Evolutionary conservation across 2,888 invertebrate genomes (phyloP).

Genomic region (Blastobasis lacticolella): DNA sequence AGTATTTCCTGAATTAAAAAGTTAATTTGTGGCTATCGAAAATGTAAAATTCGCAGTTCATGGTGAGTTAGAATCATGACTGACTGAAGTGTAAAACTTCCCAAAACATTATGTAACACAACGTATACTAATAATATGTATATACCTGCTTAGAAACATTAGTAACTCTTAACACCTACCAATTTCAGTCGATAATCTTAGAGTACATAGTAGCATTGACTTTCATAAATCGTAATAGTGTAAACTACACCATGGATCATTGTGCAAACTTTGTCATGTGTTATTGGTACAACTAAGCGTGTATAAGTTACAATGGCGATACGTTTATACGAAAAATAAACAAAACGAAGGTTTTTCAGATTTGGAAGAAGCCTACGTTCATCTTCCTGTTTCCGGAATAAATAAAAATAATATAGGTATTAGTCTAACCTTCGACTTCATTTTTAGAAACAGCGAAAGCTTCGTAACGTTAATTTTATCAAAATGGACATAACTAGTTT

Average conservation of each 20-base stretch:
- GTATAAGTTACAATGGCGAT: background rate
- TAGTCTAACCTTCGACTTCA: conserved; percentile 2
- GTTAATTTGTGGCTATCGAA: too few species aligned
- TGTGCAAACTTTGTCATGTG: background rate
- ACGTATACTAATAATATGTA: too few species aligned
- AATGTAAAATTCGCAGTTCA: too few species aligned
- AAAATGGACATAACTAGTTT: conserved; percentile 22
- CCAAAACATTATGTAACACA: too few species aligned
- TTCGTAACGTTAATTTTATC: conserved; percentile 27
- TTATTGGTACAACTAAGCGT: background rate
- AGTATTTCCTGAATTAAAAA: too few species aligned
- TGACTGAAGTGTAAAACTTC: too few species aligned
- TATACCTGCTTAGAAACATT: background rate
- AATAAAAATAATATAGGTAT: background rate
- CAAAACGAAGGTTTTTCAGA: background rate
- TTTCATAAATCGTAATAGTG: background rate
- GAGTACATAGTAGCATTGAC: background rate
- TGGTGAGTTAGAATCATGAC: too few species aligned
- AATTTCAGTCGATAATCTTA: background rate
- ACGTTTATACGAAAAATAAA: conserved; percentile 5
- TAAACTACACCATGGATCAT: background rate
- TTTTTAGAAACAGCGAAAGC: conserved; percentile 36
- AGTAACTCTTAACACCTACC: background rate
- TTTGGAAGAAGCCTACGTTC: background rate
- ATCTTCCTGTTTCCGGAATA: conserved; percentile 5